Evolutionary conservation across 2,113 vertebrate species (phyloP).

Genomic region (Eolophus roseicapilla): DNA sequence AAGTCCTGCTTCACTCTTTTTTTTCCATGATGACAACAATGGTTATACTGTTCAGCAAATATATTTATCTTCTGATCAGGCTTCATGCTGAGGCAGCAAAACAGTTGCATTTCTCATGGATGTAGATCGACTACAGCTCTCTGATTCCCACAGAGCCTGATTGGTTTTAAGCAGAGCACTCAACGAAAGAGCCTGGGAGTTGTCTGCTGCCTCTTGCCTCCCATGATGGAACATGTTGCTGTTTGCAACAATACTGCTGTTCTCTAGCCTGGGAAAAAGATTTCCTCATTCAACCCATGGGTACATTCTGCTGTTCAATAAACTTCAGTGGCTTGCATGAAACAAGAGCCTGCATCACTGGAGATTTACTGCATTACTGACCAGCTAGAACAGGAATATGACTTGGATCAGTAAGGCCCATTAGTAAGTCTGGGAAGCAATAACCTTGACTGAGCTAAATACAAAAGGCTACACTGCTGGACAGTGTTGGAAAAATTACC

Average conservation of each 20-base stretch:
- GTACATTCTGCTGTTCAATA: not conserved
- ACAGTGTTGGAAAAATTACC: not conserved
- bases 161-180: not conserved
- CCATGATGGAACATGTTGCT: not conserved
- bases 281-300: rapidly evolving
- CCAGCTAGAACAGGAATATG: not conserved
- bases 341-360: not conserved
- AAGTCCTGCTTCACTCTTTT: not conserved
- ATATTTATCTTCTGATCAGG: constrained; percentile 27
- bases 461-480: rapidly evolving
- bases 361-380: not conserved
- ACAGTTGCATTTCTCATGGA: not conserved
- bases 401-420: not conserved
- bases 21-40: not conserved
- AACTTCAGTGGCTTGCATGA: not conserved
- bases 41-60: not conserved
- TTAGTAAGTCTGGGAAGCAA: not conserved
- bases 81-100: not conserved
- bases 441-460: not conserved
- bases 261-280: not conserved
- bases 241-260: not conserved
- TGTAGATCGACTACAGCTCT: not conserved
- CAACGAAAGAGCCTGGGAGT: not conserved
- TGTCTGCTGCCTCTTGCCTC: not conserved
- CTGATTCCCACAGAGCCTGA: constrained; percentile 1